A percentile compares a stretch with the other conserved stretches of the same genome.
These are phyloP conservation scores for Tachina grossa DNA, from an alignment of 2,888 invertebrate species.

Conservation along the genomic window DNA sequence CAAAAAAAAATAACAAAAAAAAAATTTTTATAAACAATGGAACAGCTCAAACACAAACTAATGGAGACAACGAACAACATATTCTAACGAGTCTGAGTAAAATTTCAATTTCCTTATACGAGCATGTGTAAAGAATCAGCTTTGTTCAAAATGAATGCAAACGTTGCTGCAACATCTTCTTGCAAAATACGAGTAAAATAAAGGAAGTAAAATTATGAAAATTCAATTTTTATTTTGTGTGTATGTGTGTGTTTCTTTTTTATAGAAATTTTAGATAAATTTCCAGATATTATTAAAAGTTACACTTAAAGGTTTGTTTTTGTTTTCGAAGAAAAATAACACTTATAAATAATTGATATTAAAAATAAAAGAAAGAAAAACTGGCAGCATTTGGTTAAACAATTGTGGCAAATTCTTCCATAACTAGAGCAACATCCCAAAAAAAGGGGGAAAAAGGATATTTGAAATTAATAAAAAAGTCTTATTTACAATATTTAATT, in stretches of 20 bases:
- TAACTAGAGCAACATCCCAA: too few species aligned
- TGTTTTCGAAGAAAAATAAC: not conserved
- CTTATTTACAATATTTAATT: too few species aligned
- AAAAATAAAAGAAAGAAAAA: too few species aligned
- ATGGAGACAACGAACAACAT: slow-evolving; percentile 34
- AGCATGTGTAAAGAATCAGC: slow-evolving; percentile 2
- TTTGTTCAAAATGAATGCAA: slow-evolving; percentile 36
- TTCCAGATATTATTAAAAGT: slow-evolving; percentile 22
- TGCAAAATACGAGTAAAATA: slow-evolving; percentile 16
- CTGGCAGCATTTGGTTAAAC: too few species aligned
- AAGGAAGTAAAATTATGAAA: slow-evolving; percentile 52
- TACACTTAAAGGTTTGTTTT: not conserved
- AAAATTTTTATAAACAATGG: slow-evolving; percentile 33
- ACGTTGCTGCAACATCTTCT: slow-evolving; percentile 42
- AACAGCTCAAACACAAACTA: not conserved
- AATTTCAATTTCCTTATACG: slow-evolving; percentile 64
- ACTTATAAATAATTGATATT: slow-evolving; percentile 20
- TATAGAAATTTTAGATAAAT: not conserved
- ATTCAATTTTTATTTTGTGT: slow-evolving; percentile 63
- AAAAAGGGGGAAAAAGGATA: too few species aligned
- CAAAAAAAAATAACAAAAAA: not conserved
- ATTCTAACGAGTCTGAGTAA: slow-evolving; percentile 49
- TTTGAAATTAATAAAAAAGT: too few species aligned
- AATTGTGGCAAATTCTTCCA: too few species aligned
- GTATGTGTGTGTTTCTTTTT: not conserved